phyloP scores from a whole-genome alignment of 2,113 vertebrate species.

The Chamaea fasciata region DNA sequence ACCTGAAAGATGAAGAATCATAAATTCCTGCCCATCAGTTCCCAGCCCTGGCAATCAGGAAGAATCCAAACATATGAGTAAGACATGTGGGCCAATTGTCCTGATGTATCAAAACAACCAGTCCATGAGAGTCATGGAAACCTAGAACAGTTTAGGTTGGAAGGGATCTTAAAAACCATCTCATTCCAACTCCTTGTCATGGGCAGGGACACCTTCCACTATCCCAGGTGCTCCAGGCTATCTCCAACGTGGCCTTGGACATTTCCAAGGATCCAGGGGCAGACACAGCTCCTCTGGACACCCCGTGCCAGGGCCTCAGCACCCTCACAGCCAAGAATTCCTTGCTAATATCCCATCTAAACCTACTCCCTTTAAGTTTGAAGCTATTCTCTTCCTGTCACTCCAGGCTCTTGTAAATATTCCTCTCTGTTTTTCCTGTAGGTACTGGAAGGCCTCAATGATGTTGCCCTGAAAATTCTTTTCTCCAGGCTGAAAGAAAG shows the following conservation, averaged over 20 bases:
- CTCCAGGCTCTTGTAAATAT: background rate
- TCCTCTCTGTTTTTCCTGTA: background rate
- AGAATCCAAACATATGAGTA: background rate
- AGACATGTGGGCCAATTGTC: background rate
- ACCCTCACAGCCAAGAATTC: background rate
- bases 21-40: background rate
- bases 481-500: background rate
- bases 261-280: background rate
- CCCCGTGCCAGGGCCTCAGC: background rate
- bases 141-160: background rate
- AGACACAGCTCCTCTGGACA: background rate
- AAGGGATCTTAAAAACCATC: background rate
- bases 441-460: background rate
- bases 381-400: background rate
- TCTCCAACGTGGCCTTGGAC: fast-evolving
- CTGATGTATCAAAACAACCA: background rate
- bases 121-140: background rate
- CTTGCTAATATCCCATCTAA: background rate
- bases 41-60: background rate
- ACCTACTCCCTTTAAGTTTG: background rate
- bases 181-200: no score
- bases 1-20: background rate
- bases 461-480: background rate
- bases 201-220: background rate
- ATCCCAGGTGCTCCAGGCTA: fast-evolving